These are phyloP conservation scores for Halyomorpha halys DNA, from an alignment of 1,140 invertebrate genomes.

Conservation along the genomic window DNA sequence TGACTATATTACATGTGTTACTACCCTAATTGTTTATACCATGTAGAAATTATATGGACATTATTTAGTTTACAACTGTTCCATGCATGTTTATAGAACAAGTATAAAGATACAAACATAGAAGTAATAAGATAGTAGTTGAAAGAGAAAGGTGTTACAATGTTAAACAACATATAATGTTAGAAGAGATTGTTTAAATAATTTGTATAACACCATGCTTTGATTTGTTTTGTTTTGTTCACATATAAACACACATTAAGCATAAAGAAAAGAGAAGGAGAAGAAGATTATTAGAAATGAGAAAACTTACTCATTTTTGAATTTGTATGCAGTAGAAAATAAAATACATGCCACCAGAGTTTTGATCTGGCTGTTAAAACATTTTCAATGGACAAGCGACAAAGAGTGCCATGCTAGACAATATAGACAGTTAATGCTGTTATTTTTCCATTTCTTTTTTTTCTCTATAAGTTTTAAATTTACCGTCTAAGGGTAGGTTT, in stretches of 20 bases:
- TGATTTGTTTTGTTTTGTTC: neutral
- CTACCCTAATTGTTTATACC: neutral
- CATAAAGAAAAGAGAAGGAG: slow-evolving; percentile 6
- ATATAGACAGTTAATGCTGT: slow-evolving; percentile 20
- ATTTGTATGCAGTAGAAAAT: slow-evolving; percentile 4
- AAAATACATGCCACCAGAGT: slow-evolving; percentile 27
- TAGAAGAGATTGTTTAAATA: slow-evolving; percentile 1
- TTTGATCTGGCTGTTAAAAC: slow-evolving; percentile 24
- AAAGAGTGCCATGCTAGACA: slow-evolving; percentile 27
- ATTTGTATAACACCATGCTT: slow-evolving; percentile 3
- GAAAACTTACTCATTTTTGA: neutral
- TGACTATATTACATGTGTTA: neutral
- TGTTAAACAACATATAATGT: slow-evolving; percentile 3
- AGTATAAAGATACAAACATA: neutral
- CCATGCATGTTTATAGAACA: slow-evolving; percentile 9
- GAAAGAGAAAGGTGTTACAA: slow-evolving; percentile 10
- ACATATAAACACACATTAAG: slow-evolving; percentile 16
- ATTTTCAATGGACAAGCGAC: slow-evolving; percentile 21
- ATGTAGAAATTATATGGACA: slow-evolving; percentile 18
- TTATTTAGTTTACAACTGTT: slow-evolving; percentile 1
- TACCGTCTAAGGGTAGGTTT: slow-evolving; percentile 15
- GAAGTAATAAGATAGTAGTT: slow-evolving; percentile 5
- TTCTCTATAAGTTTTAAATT: neutral
- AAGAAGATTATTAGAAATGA: neutral
- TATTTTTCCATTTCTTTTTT: slow-evolving; percentile 10